Base-by-base conservation (phyloP, 2,888 invertebrate genomes). In the Anticlea derivata region DNA sequence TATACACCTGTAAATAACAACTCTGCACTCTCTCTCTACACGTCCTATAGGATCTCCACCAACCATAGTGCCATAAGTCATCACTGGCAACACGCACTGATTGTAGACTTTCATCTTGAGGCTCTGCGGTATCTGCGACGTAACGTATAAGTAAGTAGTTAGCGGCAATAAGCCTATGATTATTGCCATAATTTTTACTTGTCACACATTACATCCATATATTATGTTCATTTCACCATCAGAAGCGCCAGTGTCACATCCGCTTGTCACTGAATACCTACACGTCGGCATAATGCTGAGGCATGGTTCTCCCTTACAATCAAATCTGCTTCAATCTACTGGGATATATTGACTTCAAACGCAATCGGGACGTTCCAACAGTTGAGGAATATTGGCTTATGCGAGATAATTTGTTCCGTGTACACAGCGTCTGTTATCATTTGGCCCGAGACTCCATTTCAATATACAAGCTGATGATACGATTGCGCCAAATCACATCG, bases 311-410 rank as follows among this genome's bases (percentile, higher is more conserved):
- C 45, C 64, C 7, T 17, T 4, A 60, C 63, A 2, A 52, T 66
- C 1, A 68, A 68, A 57, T 60, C 62, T 7, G 65, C 68, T 0
- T 60, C 60, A 2, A 39, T 58, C 5, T 59, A 57, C 17, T 63
- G 65, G 63, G 17, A 63, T 3, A 41, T 3, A 41, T 67, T 63
- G 65, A 58, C 60, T 7, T 54, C 72, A 3, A 68, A 70, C 33
- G 56, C 60, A 3, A 63, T 67, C 5, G 70, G 66, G 4, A 65
- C 65, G 4, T 63, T 60, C 17, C 17, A 17, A 2, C 17, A 61
- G 31, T 65, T 65, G 65, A 67, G 54, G 26, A 58, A 58, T 39
- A 68, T 71, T 27, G 52, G 63, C 23, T 23, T 66, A 10, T 26
- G 60, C 5, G 63, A 63, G 2, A 50, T 66, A 22, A 33, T 62